Conservation (phyloP, 1,140 invertebrate genomes). For the Ctenoplectra terminalis region DNA sequence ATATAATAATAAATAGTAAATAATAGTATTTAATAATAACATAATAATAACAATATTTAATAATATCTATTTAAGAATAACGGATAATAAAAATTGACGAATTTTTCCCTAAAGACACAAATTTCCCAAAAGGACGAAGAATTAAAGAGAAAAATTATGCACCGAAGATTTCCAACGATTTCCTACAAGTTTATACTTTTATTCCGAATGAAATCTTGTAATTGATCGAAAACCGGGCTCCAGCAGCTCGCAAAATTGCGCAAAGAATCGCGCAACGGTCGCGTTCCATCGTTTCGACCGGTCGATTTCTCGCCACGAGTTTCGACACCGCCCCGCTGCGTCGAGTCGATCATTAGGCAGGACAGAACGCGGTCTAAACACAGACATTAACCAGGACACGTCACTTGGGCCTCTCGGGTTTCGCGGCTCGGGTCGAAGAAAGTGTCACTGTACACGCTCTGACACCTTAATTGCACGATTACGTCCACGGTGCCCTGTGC, state of each 20-base stretch:
- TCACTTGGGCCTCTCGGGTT: not conserved
- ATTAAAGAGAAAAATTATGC: no score
- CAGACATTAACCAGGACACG: slow-evolving; percentile 25
- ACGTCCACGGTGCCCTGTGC: slow-evolving; percentile 24
- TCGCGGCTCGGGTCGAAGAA: slow-evolving; percentile 19
- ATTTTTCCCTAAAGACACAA: no score
- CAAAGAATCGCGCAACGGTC: slow-evolving; percentile 6
- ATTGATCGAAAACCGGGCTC: not conserved
- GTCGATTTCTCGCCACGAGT: not conserved
- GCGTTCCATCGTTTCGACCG: not conserved
- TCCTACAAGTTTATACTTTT: not conserved
- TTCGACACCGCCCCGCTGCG: slow-evolving; percentile 3
- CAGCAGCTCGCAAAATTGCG: not conserved
- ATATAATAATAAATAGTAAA: no score
- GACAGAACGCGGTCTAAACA: slow-evolving; percentile 1
- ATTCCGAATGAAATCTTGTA: not conserved
- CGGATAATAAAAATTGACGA: no score
- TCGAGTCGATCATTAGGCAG: not conserved
- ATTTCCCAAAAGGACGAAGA: not conserved
- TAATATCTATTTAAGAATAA: no score
- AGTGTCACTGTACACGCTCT: slow-evolving; percentile 25
- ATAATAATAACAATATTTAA: no score
- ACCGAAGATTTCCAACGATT: no score
- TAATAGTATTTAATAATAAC: no score
- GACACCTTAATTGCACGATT: slow-evolving; percentile 71